Conservation (phyloP, 2,888 invertebrate genomes). For the Zhuqinia jingwanae region DNA sequence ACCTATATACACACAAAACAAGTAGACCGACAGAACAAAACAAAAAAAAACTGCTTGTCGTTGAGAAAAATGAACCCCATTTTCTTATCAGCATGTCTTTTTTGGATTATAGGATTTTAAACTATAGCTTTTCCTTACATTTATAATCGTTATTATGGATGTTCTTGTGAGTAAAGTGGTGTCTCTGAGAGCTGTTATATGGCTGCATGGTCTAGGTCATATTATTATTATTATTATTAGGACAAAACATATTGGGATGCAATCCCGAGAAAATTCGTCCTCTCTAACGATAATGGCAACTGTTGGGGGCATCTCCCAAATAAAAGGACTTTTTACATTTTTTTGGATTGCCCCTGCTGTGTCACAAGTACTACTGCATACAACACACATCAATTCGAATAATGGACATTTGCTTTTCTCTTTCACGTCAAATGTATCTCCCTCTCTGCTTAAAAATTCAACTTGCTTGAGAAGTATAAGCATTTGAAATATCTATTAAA, state of each 20-base stretch:
- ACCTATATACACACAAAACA: background rate
- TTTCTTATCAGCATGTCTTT: constrained; percentile 51
- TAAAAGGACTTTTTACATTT: constrained; percentile 65
- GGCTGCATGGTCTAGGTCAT: constrained; percentile 4
- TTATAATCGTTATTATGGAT: constrained; percentile 14
- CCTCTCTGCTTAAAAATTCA: too few species aligned
- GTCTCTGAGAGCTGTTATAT: constrained; percentile 1
- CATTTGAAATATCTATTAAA: too few species aligned
- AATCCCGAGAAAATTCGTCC: constrained; percentile 62
- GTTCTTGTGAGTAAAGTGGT: background rate
- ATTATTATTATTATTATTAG: constrained; percentile 17
- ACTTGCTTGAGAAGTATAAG: too few species aligned
- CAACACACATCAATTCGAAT: constrained; percentile 42
- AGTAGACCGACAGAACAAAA: constrained; percentile 34
- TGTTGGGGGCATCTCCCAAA: constrained; percentile 70
- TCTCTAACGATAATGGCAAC: constrained; percentile 69
- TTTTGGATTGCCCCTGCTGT: constrained; percentile 68
- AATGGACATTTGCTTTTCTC: constrained; percentile 2
- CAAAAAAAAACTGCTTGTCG: constrained; percentile 1
- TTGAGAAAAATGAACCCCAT: constrained; percentile 41
- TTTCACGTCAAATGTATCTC: background rate
- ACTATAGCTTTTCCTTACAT: background rate
- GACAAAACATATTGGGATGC: constrained; percentile 20
- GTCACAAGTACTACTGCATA: constrained; percentile 65
- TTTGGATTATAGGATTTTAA: constrained; percentile 53